Conservation (phyloP, 2,797 vertebrate species). For the Paramormyrops hopkinsi region DNA sequence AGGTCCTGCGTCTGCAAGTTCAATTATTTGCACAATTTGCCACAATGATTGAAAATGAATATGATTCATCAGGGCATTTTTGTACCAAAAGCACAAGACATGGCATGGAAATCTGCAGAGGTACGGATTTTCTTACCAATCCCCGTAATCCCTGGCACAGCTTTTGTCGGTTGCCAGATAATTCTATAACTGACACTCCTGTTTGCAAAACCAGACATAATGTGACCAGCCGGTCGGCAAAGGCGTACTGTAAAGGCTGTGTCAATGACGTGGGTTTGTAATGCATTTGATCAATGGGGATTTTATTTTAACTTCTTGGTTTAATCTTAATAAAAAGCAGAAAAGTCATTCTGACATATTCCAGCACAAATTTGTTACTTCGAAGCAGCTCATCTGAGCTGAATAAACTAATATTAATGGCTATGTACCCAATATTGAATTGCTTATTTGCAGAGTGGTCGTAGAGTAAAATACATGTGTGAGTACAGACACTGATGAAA, state of each 20-base stretch:
- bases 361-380: background rate
- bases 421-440: background rate
- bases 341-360: background rate
- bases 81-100: background rate
- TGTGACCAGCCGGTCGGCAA: background rate
- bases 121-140: background rate
- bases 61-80: background rate
- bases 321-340: background rate
- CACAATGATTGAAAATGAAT: background rate
- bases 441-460: background rate
- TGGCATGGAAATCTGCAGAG: background rate
- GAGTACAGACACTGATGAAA: background rate
- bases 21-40: background rate
- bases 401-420: background rate
- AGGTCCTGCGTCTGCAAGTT: background rate
- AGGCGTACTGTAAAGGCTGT: background rate
- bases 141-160: background rate
- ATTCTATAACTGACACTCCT: background rate
- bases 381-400: background rate
- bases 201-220: background rate
- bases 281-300: background rate
- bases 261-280: background rate
- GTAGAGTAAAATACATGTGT: background rate
- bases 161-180: background rate
- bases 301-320: background rate